A percentile compares a stretch with the other conserved stretches of the same genome.
Evolutionary conservation across 2,113 vertebrate species (phyloP).

Genomic region (Hemichromis elongatus): DNA sequence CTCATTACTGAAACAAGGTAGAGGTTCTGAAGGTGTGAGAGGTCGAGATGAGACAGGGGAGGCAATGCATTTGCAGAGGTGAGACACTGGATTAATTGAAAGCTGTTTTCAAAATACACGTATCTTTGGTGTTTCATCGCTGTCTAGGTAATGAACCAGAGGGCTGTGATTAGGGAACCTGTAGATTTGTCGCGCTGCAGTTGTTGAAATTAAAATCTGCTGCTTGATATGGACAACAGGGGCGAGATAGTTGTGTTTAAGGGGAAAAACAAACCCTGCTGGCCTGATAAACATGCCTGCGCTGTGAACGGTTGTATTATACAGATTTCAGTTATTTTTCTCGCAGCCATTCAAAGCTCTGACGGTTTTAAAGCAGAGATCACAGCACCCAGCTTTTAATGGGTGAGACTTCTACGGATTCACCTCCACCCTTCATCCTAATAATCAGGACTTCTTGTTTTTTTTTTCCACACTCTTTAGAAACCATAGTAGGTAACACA

Average conservation of each 20-base stretch:
- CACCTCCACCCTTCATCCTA: neutral
- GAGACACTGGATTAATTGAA: neutral
- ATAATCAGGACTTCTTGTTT: neutral
- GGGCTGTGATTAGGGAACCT: neutral
- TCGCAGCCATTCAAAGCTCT: neutral
- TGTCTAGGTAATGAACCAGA: neutral
- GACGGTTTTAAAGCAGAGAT: neutral
- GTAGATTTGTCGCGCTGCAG: neutral
- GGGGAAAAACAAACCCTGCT: neutral
- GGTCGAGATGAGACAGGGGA: neutral
- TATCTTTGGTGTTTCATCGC: neutral
- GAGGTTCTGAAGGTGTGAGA: conserved; percentile 14
- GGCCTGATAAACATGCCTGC: neutral
- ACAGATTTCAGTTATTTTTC: neutral
- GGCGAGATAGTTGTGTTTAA: neutral
- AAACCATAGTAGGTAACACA: neutral
- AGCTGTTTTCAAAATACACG: neutral
- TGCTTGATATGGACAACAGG: neutral
- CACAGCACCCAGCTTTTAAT: neutral
- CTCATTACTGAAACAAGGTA: conserved; percentile 47
- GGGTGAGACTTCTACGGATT: neutral
- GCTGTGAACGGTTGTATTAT: neutral
- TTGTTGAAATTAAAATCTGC: neutral
- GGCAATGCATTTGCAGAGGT: conserved; percentile 19
- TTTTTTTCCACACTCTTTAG: neutral